Percentiles rank a stretch among this genome's conserved stretches.
phyloP scores from a whole-genome alignment of 2,113 vertebrate genomes.

The Equus quagga region DNA sequence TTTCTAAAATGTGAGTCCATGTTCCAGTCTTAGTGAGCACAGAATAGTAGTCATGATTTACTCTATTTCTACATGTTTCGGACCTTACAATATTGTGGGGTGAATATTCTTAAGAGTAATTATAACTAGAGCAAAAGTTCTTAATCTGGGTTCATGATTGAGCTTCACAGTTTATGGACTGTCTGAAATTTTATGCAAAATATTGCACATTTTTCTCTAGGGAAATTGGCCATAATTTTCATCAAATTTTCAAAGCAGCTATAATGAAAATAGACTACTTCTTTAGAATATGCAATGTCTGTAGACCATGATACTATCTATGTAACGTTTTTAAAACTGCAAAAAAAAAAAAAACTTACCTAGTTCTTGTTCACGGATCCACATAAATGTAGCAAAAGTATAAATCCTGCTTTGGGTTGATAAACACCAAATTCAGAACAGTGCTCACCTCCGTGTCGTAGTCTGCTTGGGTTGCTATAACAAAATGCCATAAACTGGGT shows the following conservation, averaged over 20 bases:
- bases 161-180: neutral
- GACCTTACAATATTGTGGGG: neutral
- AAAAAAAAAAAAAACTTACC: neutral
- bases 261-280: neutral
- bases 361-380: neutral
- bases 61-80: neutral
- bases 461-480: neutral
- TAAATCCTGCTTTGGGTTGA: neutral
- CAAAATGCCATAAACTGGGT: neutral
- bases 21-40: neutral
- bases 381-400: neutral
- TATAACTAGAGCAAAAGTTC: neutral
- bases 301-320: neutral
- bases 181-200: neutral
- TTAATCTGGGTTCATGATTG: neutral
- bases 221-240: neutral
- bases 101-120: neutral
- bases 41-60: neutral
- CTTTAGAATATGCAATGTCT: neutral
- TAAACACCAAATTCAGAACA: neutral
- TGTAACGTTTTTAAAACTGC: neutral
- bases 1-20: neutral
- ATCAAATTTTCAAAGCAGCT: constrained; percentile 18
- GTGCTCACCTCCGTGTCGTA: neutral
- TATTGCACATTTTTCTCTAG: neutral